A percentile compares a stretch with the other conserved stretches of the same genome.
These are phyloP conservation scores for Pseudomyrmex flavicornis DNA, from an alignment of 1,140 invertebrate genomes.

Conservation along the genomic window DNA sequence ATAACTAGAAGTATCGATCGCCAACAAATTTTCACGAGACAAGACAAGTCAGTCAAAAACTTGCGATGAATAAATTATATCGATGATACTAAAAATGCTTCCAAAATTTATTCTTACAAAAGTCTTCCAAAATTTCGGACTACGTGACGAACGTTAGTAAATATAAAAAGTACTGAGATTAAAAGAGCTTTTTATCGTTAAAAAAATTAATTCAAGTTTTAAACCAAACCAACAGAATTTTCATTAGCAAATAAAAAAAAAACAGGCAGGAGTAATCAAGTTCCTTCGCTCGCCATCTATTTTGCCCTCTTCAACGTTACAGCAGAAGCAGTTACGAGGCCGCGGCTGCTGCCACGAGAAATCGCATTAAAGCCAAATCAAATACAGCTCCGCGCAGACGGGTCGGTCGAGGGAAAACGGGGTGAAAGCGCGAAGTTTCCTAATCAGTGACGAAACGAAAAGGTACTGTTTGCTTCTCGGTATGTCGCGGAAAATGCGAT, in stretches of 20 bases:
- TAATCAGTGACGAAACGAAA: slow-evolving; percentile 36
- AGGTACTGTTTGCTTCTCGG: slow-evolving; percentile 5
- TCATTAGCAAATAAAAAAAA: neutral
- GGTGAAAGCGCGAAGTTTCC: slow-evolving; percentile 34
- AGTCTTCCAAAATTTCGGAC: neutral
- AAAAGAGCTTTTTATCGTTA: slow-evolving; percentile 35
- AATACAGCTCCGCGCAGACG: slow-evolving; percentile 38
- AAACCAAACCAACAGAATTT: slow-evolving; percentile 8
- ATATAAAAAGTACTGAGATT: neutral
- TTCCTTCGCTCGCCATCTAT: slow-evolving; percentile 39
- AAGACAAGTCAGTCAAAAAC: neutral
- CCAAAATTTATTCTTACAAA: neutral
- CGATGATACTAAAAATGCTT: neutral
- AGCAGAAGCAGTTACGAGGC: slow-evolving; percentile 45
- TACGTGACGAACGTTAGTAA: neutral
- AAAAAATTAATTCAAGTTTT: slow-evolving; percentile 55
- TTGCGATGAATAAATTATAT: neutral
- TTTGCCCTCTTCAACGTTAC: neutral
- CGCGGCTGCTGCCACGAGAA: slow-evolving; percentile 47
- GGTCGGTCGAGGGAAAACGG: neutral
- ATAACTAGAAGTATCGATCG: neutral
- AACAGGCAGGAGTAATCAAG: slow-evolving; percentile 60
- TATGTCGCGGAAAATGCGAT: slow-evolving; percentile 32
- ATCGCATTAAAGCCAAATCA: slow-evolving; percentile 68
- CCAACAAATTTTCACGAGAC: neutral